A percentile compares a stretch with the other conserved stretches of the same genome.
Evolutionary conservation across 2,113 vertebrate genomes (phyloP).

Genomic region (Thermophis baileyi): DNA sequence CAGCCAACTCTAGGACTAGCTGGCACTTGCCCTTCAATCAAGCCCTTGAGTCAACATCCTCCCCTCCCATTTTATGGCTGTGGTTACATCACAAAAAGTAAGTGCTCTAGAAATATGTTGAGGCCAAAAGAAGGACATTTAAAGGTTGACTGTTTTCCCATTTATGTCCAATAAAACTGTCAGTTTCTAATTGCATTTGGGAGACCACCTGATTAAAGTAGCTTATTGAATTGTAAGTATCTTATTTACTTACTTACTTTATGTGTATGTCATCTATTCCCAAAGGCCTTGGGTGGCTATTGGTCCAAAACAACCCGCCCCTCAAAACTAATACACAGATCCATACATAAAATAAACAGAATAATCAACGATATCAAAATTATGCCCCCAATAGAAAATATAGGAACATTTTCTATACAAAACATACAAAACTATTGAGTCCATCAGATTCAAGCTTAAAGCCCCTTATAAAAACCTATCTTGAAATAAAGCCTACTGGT

Average conservation of each 20-base stretch:
- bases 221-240: background rate
- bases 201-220: background rate
- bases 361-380: background rate
- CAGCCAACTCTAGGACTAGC: background rate
- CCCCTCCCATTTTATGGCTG: background rate
- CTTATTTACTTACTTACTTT: background rate
- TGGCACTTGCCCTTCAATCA: background rate
- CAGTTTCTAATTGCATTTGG: constrained; percentile 25
- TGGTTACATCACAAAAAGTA: background rate
- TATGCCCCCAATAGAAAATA: background rate
- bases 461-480: background rate
- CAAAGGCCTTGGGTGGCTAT: background rate
- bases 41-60: background rate
- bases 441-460: background rate
- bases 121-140: background rate
- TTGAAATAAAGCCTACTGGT: background rate
- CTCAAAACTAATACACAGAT: background rate
- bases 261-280: background rate
- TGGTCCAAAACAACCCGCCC: background rate
- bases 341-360: background rate
- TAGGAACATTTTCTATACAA: background rate
- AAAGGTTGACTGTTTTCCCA: constrained; percentile 4
- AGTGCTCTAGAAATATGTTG: background rate
- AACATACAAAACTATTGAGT: background rate
- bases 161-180: background rate